Percentiles rank a stretch among this genome's conserved stretches.
phyloP scores from a whole-genome alignment of 2,888 invertebrate genomes.

The Automeris io region DNA sequence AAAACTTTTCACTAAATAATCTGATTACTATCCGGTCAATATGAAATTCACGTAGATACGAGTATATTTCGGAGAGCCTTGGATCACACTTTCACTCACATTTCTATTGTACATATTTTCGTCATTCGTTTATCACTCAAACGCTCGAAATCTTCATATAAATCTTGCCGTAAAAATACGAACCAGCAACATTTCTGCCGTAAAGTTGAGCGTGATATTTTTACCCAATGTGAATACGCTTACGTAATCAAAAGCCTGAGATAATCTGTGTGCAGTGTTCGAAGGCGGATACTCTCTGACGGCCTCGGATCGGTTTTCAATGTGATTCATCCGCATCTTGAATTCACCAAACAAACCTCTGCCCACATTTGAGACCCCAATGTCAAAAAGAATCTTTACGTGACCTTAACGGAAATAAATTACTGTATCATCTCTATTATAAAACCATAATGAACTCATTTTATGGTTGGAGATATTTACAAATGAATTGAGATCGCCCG shows the following conservation, averaged over 20 bases:
- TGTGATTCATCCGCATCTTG: constrained; percentile 45
- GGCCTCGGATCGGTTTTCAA: constrained; percentile 55
- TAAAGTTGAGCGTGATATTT: constrained; percentile 21
- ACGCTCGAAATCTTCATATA: no score
- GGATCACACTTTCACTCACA: no score
- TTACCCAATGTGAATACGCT: constrained; percentile 15
- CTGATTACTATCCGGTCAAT: no score
- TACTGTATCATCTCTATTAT: not conserved
- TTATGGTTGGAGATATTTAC: no score
- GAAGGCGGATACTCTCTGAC: constrained; percentile 48
- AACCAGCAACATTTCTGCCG: constrained; percentile 14
- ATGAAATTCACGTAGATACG: no score
- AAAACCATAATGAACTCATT: no score
- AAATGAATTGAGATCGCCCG: no score
- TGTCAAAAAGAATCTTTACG: constrained; percentile 24
- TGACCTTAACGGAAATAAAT: constrained; percentile 1
- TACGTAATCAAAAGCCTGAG: constrained; percentile 9
- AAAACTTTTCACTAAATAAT: no score
- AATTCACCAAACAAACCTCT: constrained; percentile 29
- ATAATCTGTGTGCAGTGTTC: constrained; percentile 21
- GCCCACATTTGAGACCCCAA: constrained; percentile 30
- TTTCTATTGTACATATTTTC: no score
- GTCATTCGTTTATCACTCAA: no score
- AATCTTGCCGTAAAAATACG: not conserved
- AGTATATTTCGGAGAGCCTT: no score